Evolutionary conservation across 2,888 invertebrate species (phyloP), one percentile per base, ranked within the genome.

Genomic region (Athetis lepigone): DNA sequence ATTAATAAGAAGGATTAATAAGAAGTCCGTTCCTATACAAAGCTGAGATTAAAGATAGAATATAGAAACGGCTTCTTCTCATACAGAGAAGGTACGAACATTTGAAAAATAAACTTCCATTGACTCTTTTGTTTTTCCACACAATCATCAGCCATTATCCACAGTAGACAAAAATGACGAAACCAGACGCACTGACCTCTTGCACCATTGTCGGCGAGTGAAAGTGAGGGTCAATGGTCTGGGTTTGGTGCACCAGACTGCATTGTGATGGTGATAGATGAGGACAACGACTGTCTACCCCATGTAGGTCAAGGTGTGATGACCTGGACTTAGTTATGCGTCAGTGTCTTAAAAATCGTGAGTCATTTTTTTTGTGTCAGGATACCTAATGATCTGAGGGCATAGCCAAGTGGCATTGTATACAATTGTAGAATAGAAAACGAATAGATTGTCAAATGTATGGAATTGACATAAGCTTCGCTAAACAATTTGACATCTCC

Each of bases 191-290:
- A 4, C 9, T 59, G 66, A 71, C 66, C 62, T 54, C 18, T 43
- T 39, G 18, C 11, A 9, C 43, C n/a, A 50, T 59, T 52, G 55
- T 50, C 40, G 21, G 45, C 11, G 18, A 73, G 73, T 60, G 77
- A 77, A 76, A 79, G 73, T 79, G 64, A 29, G 27, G 73, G 56
- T 59, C 77, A 55, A 23, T 39, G 56, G 33, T 59, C n/a, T 57
- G 23, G 36, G 13, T 52, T 54, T 59, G 71, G 43, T 66, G 65
- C 57, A 50, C 50, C 45, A 76, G 73, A 73, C 73, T 0, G 37
- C 50, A 59, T 77, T 79, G 72, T 77, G 27, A 25, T 68, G 60
- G 23, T 46, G 40, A 67, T n/a, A 42, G 45, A 54, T 47, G 54
- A 11, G 52, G 25, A 47, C 66, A 62, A 69, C 54, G 62, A 50